phyloP scores from a whole-genome alignment of 2,113 vertebrate genomes.

The Pluvianellus socialis region DNA sequence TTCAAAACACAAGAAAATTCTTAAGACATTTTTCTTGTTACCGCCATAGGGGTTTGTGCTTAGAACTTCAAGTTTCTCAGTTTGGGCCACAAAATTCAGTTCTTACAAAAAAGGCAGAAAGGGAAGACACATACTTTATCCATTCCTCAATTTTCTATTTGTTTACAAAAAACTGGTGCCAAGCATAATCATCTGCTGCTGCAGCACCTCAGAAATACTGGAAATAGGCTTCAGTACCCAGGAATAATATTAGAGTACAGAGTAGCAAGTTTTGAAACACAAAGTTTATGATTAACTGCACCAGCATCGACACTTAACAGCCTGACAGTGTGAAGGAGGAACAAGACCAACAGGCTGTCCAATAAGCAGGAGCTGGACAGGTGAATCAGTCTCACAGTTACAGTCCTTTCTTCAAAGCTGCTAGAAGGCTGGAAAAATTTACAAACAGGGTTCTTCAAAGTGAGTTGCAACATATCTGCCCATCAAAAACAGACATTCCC shows the following conservation, averaged over 20 bases:
- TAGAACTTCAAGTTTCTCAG: background rate
- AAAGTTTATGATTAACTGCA: background rate
- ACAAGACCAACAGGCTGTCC: background rate
- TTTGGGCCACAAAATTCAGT: background rate
- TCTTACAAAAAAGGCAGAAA: background rate
- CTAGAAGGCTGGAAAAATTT: background rate
- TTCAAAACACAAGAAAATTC: background rate
- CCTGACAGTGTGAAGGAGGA: background rate
- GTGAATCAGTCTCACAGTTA: background rate
- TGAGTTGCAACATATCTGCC: background rate
- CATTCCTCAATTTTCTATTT: background rate
- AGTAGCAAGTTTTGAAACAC: background rate
- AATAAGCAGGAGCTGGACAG: background rate
- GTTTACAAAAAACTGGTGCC: background rate
- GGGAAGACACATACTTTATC: background rate
- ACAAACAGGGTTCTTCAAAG: background rate
- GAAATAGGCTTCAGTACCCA: background rate
- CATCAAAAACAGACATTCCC: slow-evolving; percentile 8
- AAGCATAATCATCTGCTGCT: background rate
- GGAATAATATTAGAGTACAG: background rate
- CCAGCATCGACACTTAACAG: background rate
- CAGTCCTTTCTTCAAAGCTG: background rate
- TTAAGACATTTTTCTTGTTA: background rate
- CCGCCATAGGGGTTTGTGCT: background rate
- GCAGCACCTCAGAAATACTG: background rate